Conservation (phyloP, 2,888 invertebrate species). For the Tipula lateralis region DNA sequence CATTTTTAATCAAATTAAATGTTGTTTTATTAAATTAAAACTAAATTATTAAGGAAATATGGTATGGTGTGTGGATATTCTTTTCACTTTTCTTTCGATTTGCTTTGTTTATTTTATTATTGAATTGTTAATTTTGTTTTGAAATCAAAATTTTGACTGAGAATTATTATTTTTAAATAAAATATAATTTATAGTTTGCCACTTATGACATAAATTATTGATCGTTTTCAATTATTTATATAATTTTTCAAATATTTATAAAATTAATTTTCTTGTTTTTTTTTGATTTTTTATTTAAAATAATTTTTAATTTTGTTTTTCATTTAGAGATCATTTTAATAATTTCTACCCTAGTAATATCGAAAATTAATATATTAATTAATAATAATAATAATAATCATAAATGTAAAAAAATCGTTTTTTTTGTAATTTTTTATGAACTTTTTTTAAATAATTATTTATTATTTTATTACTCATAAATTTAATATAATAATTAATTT, state of each 20-base stretch:
- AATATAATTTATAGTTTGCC: neutral
- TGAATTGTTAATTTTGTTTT: neutral
- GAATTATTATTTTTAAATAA: neutral
- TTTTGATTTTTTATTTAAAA: neutral
- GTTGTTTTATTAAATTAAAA: neutral
- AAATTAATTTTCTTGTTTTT: neutral
- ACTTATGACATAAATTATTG: neutral
- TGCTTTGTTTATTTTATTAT: neutral
- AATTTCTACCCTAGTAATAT: slow-evolving; percentile 26
- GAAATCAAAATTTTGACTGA: neutral
- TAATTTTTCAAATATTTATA: neutral
- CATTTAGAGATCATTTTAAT: neutral
- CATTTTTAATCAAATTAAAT: neutral
- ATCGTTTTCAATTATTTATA: neutral
- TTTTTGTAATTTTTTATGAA: neutral
- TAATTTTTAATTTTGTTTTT: neutral
- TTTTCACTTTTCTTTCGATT: neutral
- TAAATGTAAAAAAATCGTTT: slow-evolving; percentile 25
- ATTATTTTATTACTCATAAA: slow-evolving; percentile 21
- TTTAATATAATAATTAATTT: slow-evolving; percentile 28
- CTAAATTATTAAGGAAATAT: neutral
- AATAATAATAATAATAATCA: slow-evolving; percentile 27
- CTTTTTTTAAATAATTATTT: slow-evolving; percentile 12
- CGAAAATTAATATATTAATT: slow-evolving; percentile 25
- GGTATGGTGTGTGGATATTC: neutral